Conservation (phyloP, 2,113 vertebrate species). For the Deroptyus accipitrinus region DNA sequence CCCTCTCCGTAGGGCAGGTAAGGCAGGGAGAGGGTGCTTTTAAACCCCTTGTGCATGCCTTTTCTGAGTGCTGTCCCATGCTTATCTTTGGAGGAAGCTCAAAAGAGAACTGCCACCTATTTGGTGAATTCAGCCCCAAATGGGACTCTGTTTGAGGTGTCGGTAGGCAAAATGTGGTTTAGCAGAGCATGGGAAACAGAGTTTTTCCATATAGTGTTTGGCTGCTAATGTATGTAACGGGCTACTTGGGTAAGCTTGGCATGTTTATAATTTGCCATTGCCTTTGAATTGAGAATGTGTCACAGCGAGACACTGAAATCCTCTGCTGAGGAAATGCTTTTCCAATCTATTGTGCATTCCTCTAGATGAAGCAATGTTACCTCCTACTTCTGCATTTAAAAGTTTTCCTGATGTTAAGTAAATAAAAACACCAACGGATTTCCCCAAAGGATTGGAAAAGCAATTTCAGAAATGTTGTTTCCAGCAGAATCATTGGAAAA, state of each 20-base stretch:
- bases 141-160: background rate
- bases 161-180: background rate
- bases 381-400: background rate
- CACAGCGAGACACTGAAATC: background rate
- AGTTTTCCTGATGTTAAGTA: background rate
- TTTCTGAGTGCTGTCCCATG: background rate
- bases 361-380: background rate
- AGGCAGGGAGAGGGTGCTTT: background rate
- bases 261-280: slow-evolving; percentile 53
- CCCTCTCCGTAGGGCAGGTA: background rate
- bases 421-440: background rate
- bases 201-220: slow-evolving; percentile 33
- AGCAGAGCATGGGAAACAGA: slow-evolving; percentile 27
- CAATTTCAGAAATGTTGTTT: background rate
- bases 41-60: background rate
- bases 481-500: background rate
- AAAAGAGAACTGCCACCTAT: background rate
- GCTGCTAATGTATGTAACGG: slow-evolving; percentile 1
- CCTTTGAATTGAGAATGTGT: slow-evolving; percentile 38
- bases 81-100: background rate
- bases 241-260: slow-evolving; percentile 9
- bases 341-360: background rate
- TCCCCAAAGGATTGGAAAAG: background rate
- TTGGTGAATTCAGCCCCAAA: background rate
- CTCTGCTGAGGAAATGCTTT: slow-evolving; percentile 6